These are phyloP conservation scores for Heterochromis multidens DNA, from an alignment of 2,113 vertebrate genomes.

Conservation along the genomic window DNA sequence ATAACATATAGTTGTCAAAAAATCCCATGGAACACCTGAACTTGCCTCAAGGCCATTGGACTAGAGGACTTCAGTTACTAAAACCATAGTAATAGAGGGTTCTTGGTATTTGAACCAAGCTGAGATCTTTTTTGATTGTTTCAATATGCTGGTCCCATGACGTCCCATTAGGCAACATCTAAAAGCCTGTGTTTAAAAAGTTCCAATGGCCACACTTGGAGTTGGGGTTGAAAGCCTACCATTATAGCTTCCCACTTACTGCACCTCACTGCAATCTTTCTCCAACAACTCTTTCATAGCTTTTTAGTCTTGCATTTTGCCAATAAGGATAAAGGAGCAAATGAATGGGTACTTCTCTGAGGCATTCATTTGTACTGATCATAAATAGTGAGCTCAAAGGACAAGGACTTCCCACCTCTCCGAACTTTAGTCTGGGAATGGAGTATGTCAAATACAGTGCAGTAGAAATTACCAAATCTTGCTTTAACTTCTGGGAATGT, in stretches of 20 bases:
- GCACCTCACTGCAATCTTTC: not conserved
- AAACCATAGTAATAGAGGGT: not conserved
- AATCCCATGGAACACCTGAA: not conserved
- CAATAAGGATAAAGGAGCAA: not conserved
- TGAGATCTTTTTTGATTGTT: too few relatives aligned
- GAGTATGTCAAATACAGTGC: not conserved
- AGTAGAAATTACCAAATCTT: not conserved
- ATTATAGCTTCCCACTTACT: not conserved
- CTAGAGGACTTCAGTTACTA: not conserved
- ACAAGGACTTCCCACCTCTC: not conserved
- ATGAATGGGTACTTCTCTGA: not conserved
- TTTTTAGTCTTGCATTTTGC: not conserved
- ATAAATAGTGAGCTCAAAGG: not conserved
- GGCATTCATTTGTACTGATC: not conserved
- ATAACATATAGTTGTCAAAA: not conserved
- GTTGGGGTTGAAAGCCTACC: not conserved
- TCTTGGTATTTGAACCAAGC: not conserved
- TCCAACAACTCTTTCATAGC: not conserved
- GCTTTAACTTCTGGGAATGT: too few relatives aligned
- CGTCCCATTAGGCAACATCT: not conserved
- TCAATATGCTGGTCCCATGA: not conserved
- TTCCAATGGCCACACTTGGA: not conserved
- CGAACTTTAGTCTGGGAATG: not conserved
- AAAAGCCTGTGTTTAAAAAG: not conserved
- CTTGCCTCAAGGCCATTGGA: not conserved